Conservation (phyloP, 2,113 vertebrate genomes). For the Polypterus senegalus region DNA sequence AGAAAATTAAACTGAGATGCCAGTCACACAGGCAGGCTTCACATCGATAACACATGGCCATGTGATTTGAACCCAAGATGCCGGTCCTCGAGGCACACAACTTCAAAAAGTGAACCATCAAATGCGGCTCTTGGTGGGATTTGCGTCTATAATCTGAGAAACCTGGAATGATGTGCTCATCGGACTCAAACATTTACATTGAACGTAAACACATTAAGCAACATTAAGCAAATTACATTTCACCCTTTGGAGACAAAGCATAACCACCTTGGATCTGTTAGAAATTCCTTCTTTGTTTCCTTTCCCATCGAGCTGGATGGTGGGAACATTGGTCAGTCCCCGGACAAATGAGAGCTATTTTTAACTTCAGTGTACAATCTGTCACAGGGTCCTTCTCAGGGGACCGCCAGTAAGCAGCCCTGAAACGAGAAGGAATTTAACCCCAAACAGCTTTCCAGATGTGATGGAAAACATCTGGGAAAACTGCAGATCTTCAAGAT, state of each 20-base stretch:
- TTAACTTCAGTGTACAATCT: constrained; percentile 42
- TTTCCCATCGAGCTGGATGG: constrained; percentile 54
- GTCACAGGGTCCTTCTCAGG: constrained; percentile 41
- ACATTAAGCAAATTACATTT: too few species aligned
- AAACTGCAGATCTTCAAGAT: constrained; percentile 24
- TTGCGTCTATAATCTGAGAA: too few species aligned
- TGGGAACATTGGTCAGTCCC: constrained; percentile 49
- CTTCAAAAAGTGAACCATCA: too few species aligned
- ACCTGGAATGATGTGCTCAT: too few species aligned
- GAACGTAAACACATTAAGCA: too few species aligned
- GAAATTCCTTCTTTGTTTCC: constrained; percentile 7
- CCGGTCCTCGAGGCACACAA: too few species aligned
- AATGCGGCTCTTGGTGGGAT: too few species aligned
- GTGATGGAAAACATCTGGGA: constrained; percentile 62
- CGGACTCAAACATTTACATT: too few species aligned
- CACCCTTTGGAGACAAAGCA: background rate
- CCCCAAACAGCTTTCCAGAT: constrained; percentile 47
- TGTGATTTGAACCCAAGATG: too few species aligned
- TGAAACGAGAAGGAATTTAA: constrained; percentile 52
- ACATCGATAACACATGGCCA: too few species aligned
- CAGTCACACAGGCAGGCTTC: too few species aligned
- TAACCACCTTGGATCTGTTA: background rate
- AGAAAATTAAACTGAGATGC: too few species aligned
- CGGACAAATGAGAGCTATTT: constrained; percentile 36
- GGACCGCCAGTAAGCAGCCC: constrained; percentile 47